Evolutionary conservation across 1,140 invertebrate genomes (phyloP).

Genomic region (Amphibalanus amphitrite): DNA sequence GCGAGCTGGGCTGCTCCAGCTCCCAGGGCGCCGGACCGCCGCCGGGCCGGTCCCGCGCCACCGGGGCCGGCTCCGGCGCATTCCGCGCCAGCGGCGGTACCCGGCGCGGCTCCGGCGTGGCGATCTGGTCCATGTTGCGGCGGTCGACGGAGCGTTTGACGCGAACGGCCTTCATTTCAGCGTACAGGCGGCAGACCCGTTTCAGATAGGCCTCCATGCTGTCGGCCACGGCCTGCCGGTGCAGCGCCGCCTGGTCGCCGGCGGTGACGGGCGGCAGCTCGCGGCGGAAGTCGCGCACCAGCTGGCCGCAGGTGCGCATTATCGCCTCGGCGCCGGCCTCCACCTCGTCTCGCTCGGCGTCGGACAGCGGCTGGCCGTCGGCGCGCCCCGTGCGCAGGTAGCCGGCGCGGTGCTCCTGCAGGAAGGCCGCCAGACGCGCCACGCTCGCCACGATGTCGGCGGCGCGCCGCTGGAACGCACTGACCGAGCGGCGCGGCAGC

Average conservation of each 20-base stretch:
- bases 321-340: background rate
- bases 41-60: no score
- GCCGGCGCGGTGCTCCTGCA: background rate
- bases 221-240: constrained; percentile 1
- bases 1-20: background rate
- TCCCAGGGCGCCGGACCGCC: background rate
- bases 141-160: background rate
- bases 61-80: no score
- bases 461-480: background rate
- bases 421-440: background rate
- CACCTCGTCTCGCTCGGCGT: background rate
- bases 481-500: background rate
- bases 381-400: background rate
- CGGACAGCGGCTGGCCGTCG: background rate
- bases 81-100: no score
- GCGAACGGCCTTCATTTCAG: background rate
- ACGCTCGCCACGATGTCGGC: background rate
- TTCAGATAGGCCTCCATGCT: background rate
- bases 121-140: background rate
- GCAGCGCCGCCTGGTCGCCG: constrained; percentile 2
- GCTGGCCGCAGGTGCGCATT: background rate
- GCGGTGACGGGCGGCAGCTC: background rate
- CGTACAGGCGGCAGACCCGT: background rate
- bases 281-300: background rate
- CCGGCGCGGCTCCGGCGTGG: background rate